A percentile compares a stretch with the other conserved stretches of the same genome.
Conservation (phyloP, 2,797 vertebrate genomes). For the Pseudotriccus pelzelni region DNA sequence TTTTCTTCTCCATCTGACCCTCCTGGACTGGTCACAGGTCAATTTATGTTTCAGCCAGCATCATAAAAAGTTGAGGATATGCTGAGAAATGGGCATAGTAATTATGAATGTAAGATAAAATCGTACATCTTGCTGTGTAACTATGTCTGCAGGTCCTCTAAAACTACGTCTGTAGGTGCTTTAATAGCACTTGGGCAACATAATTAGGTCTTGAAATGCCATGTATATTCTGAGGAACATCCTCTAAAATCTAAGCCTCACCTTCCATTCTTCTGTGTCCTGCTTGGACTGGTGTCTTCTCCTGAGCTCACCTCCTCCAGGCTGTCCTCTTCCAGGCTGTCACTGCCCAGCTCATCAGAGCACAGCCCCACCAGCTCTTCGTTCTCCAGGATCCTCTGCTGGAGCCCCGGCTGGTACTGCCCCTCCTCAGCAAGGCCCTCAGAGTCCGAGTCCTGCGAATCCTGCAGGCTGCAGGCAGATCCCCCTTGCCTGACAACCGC, state of each 20-base stretch:
- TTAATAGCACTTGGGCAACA: background rate
- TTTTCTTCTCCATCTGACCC: background rate
- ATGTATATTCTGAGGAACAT: background rate
- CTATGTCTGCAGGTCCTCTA: background rate
- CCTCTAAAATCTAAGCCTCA: constrained; percentile 1
- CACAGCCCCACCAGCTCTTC: background rate
- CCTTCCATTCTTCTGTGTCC: background rate
- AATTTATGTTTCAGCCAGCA: background rate
- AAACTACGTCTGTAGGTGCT: background rate
- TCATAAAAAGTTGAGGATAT: background rate
- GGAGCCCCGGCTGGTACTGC: constrained; percentile 47
- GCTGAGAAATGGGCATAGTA: background rate
- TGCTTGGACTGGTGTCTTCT: background rate
- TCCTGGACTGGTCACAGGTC: background rate
- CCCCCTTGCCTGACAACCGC: background rate
- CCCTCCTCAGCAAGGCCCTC: constrained; percentile 73
- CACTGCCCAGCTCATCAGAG: constrained; percentile 25
- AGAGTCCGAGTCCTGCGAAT: constrained; percentile 73
- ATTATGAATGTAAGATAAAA: background rate
- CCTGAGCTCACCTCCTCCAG: background rate
- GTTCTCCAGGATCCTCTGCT: background rate
- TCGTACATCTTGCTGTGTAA: background rate
- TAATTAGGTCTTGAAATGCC: background rate
- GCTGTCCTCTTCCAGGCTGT: constrained; percentile 74
- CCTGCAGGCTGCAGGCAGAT: constrained; percentile 1